Base-by-base conservation (phyloP, 2,888 invertebrate genomes). In the Trissolcus brochymenae region DNA sequence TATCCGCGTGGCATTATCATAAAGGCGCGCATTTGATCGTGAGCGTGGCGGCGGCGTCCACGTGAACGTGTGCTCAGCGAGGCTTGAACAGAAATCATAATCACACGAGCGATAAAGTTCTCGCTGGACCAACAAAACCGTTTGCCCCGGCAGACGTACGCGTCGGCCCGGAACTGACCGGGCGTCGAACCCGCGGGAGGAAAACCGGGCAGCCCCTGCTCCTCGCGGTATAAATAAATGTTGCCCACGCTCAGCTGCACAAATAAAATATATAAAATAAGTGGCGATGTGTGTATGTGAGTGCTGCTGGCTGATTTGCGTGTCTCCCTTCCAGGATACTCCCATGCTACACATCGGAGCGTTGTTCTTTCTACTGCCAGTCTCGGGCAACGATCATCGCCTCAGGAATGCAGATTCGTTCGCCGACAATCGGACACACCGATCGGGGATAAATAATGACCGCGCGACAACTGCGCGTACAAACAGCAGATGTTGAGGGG, bases 141-240 rank as follows among this genome's bases (percentile, higher is more conserved):
- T 75, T 70, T 62, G 41, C 59, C 64, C 65, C 66, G 51, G 43
- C 59, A 17, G 59, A 59, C 61, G 56, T 76, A 66, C 57, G 56
- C 57, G 68, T 76, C 73, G 79, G 76, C 79, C 73, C 73, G 72
- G 82, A 81, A 87, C 86, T 87, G 87, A 87, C 87, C 87, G 87
- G 87, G 81, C 87, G 84, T 87, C 87, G 87, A 87, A 87, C 87
- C 87, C 87, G 76, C 35, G 35, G 9, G 35, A 35, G 35, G 25
- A 25, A 25, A 25, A 25, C 35, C 35, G 11, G 84, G 85, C 81
- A 84, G 84, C 78, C 81, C 72, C 76, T 66, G 78, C 67, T 64
- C 71, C 75, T 56, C 50, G 72, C 79, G 80, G 83, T 85, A 82
- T 85, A 82, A 82, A 67, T 57, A 66, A 57, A 57, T 57, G 59